Percentiles rank a stretch among this genome's conserved stretches.
Conservation (phyloP, 2,888 invertebrate species). For the Lobophora halterata region DNA sequence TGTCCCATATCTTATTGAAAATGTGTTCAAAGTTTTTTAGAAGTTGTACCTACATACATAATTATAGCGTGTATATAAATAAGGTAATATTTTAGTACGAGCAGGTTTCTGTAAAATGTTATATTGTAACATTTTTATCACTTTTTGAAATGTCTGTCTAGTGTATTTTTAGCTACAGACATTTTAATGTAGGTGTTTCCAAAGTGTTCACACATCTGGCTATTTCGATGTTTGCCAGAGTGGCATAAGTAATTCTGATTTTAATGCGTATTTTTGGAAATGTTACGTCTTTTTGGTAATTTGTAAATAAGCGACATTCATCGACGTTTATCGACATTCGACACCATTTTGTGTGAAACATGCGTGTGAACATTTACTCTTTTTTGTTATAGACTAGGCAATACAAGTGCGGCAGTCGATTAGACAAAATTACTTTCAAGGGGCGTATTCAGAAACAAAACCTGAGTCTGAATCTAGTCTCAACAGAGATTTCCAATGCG, state of each 20-base stretch:
- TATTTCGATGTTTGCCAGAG: background rate
- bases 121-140: conserved; percentile 44
- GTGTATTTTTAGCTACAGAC: conserved; percentile 9
- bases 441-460: too few relatives aligned
- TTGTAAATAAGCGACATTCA: conserved; percentile 16
- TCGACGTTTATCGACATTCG: conserved; percentile 8
- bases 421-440: too few relatives aligned
- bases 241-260: background rate
- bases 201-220: conserved; percentile 11
- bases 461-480: too few relatives aligned
- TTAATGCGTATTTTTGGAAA: conserved; percentile 14
- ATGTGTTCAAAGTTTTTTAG: conserved; percentile 77
- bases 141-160: conserved; percentile 36
- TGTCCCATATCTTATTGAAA: conserved; percentile 75
- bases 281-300: conserved; percentile 2
- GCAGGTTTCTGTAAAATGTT: conserved; percentile 38
- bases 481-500: too few relatives aligned
- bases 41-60: conserved; percentile 65
- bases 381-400: too few relatives aligned
- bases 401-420: conserved; percentile 2
- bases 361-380: conserved; percentile 15
- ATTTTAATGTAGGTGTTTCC: background rate
- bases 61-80: conserved; percentile 59
- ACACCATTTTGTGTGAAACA: background rate
- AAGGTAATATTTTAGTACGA: conserved; percentile 42